Evolutionary conservation across 2,797 vertebrate genomes (phyloP), one percentile per base, ranked within the genome.

Genomic region (Pseudotriccus pelzelni): DNA sequence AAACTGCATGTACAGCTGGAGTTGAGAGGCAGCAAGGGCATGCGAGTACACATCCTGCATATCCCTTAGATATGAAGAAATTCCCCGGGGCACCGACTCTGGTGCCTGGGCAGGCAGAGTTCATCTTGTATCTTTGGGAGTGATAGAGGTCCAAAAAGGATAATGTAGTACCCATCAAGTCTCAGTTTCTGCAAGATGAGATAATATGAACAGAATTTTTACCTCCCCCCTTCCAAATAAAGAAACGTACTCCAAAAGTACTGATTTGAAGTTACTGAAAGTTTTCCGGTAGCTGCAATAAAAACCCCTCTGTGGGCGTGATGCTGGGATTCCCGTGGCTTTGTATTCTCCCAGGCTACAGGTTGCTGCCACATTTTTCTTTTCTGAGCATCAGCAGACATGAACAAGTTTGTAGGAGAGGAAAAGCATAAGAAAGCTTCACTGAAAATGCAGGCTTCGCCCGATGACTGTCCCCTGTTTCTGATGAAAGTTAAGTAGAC

Each of bases 11-110:
- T 67, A 88, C 49, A 90, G 86, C 59, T 89, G 84, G 93, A 81
- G 91, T 3, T 74, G 76, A 80, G 89, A 94, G 63, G 82, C 94
- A 97, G 93, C 80, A 70, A 90, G 93, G 93, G 94, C 96, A 89
- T 96, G 97, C 36, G n/a, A 89, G 94, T 94, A 93, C 95, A 96
- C 91, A 96, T 96, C 92, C 93, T 94, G 89, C 77, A 60, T 75
- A 95, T 95, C 94, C 92, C 89, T 94, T 49, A 94, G 95, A 96
- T 92, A 96, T 63, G 90, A 96, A 87, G 95, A 95, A 96, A 97
- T 82, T 89, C 93, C 96, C 92, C 13, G 59, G 77, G 94, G 94
- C 94, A 92, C 58, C 0, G 10, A 68, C 94, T 95, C 95, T 46
- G 76, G 91, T 90, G 87, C 87, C 89, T 96, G 89, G 89, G 84